These are phyloP conservation scores for Frankliniella fusca DNA, from an alignment of 2,888 invertebrate species.

Conservation along the genomic window DNA sequence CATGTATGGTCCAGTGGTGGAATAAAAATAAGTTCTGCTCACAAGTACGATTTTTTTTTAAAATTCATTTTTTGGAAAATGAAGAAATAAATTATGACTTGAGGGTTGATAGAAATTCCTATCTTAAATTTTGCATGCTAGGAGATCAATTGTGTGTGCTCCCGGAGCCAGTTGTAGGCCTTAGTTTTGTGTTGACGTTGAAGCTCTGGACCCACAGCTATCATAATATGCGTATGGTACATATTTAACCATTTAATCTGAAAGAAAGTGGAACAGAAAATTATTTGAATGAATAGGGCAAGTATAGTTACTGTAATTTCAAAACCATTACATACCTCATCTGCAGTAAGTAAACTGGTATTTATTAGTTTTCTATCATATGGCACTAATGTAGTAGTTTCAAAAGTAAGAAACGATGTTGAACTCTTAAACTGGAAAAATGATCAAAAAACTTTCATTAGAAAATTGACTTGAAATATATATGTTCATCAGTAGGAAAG, in stretches of 20 bases:
- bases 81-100: background rate
- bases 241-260: slow-evolving; percentile 41
- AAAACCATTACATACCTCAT: slow-evolving; percentile 47
- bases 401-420: slow-evolving; percentile 47
- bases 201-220: slow-evolving; percentile 39
- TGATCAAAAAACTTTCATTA: slow-evolving; percentile 18
- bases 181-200: slow-evolving; percentile 36
- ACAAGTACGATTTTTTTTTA: background rate
- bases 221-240: slow-evolving; percentile 38
- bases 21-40: too few species aligned
- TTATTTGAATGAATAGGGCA: background rate
- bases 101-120: background rate
- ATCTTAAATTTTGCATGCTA: background rate
- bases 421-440: slow-evolving; percentile 43
- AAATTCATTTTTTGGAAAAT: background rate
- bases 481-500: background rate
- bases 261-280: slow-evolving; percentile 16
- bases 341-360: slow-evolving; percentile 46
- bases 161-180: slow-evolving; percentile 38
- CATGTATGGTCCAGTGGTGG: too few species aligned
- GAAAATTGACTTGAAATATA: background rate
- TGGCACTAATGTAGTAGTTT: slow-evolving; percentile 53
- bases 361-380: slow-evolving; percentile 52
- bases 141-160: slow-evolving; percentile 36
- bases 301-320: background rate